Percentiles rank a stretch among this genome's conserved stretches.
These are phyloP conservation scores for Silurus asotus DNA, from an alignment of 2,113 vertebrate species.

Conservation along the genomic window DNA sequence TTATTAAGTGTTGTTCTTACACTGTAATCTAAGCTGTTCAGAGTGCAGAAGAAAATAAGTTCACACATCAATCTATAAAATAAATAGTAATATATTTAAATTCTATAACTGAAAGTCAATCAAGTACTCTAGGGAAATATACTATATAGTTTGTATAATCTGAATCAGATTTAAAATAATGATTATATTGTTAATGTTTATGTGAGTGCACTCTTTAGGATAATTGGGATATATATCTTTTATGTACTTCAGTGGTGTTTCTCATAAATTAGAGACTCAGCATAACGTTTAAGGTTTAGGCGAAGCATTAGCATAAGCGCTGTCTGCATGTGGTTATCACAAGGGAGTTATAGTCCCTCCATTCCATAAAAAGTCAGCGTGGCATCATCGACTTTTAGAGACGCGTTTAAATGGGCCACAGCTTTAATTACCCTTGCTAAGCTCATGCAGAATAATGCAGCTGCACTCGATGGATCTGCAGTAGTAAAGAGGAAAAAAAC, in stretches of 20 bases:
- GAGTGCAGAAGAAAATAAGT: not conserved
- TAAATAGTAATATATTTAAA: not conserved
- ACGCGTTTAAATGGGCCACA: not conserved
- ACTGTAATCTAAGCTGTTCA: not conserved
- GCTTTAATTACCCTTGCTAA: conserved; percentile 37
- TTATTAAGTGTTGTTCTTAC: no score
- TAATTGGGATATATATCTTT: not conserved
- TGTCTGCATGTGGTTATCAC: conserved; percentile 1
- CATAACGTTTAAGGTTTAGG: conserved; percentile 12
- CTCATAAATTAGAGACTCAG: not conserved
- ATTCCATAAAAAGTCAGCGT: not conserved
- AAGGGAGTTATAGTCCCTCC: conserved; percentile 23
- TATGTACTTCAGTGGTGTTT: not conserved
- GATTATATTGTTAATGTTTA: not conserved
- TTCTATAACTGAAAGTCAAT: no score
- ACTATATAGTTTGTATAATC: no score
- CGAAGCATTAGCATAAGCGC: conserved; percentile 23
- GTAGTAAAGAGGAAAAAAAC: not conserved
- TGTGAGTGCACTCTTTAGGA: conserved; percentile 2
- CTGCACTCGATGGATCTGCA: conserved; percentile 10
- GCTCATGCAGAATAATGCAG: conserved; percentile 1
- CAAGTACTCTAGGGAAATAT: no score
- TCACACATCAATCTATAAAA: not conserved
- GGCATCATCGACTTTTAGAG: not conserved
- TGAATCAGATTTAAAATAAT: no score